Percentiles rank a stretch among this genome's conserved stretches.
Evolutionary conservation across 1,140 invertebrate species (phyloP).

Genomic region (Melanaphis sacchari): DNA sequence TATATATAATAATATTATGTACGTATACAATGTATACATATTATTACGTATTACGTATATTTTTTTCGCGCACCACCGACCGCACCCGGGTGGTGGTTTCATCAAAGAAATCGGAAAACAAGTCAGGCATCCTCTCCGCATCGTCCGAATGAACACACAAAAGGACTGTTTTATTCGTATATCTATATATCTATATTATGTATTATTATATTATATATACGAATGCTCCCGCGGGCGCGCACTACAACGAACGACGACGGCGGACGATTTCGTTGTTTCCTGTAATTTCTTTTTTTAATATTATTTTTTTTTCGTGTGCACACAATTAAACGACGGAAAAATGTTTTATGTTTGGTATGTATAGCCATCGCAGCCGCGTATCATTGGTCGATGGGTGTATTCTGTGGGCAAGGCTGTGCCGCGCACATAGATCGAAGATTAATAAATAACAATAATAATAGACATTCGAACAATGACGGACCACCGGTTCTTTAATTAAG

Average conservation of each 20-base stretch:
- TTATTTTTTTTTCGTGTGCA: background rate
- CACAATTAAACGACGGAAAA: slow-evolving; percentile 24
- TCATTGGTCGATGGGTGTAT: slow-evolving; percentile 55
- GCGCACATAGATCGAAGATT: slow-evolving; percentile 48
- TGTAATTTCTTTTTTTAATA: background rate
- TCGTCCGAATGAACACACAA: slow-evolving; percentile 53
- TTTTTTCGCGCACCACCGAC: slow-evolving; percentile 54
- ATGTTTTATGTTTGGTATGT: background rate
- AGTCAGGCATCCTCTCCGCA: slow-evolving; percentile 34
- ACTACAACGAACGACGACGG: background rate
- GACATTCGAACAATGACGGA: slow-evolving; percentile 45
- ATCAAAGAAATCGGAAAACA: slow-evolving; percentile 55
- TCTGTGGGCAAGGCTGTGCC: slow-evolving; percentile 51
- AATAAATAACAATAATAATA: slow-evolving; percentile 57
- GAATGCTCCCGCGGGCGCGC: slow-evolving; percentile 26
- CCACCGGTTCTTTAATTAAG: slow-evolving; percentile 56
- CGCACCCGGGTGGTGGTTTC: slow-evolving; percentile 52
- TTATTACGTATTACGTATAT: slow-evolving; percentile 9
- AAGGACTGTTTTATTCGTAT: slow-evolving; percentile 36
- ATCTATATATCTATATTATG: background rate
- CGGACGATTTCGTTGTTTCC: slow-evolving; percentile 31
- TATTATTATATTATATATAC: slow-evolving; percentile 44
- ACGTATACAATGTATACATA: background rate
- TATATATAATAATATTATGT: no score
- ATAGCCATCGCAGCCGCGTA: background rate